phyloP scores from a whole-genome alignment of 1,140 invertebrate species.

The Drosophila carrolli region DNA sequence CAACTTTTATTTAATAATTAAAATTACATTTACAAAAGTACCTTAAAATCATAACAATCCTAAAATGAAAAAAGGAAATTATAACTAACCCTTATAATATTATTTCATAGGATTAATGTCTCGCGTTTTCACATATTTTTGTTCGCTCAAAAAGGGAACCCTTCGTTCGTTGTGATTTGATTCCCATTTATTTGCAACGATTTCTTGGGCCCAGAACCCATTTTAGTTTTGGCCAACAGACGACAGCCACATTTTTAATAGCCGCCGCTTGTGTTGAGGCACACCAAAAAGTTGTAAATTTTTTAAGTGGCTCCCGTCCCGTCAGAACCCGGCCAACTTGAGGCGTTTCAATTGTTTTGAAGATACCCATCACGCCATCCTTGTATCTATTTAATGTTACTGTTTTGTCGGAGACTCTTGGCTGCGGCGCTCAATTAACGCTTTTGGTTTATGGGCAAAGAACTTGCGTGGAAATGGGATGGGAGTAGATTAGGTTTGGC shows the following conservation, averaged over 20 bases:
- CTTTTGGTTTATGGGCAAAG: conserved; percentile 50
- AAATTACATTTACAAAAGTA: too few species aligned
- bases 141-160: neutral
- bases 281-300: conserved; percentile 67
- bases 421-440: conserved; percentile 52
- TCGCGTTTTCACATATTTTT: too few species aligned
- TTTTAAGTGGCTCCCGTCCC: conserved; percentile 33
- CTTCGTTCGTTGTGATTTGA: neutral
- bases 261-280: conserved; percentile 11
- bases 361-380: conserved; percentile 4
- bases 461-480: conserved; percentile 6
- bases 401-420: conserved; percentile 42
- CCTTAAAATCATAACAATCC: too few species aligned
- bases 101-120: too few species aligned
- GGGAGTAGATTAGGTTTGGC: too few species aligned
- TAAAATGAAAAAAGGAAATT: too few species aligned
- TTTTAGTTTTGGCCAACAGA: conserved; percentile 30
- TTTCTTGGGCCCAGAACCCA: conserved; percentile 5
- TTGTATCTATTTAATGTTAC: conserved; percentile 33
- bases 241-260: conserved; percentile 64
- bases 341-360: conserved; percentile 54
- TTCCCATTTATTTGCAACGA: neutral
- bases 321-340: neutral
- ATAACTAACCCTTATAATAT: too few species aligned
- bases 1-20: too few species aligned